Base-by-base conservation (phyloP, 1,140 invertebrate species). In the Tetragnatha versicolor region DNA sequence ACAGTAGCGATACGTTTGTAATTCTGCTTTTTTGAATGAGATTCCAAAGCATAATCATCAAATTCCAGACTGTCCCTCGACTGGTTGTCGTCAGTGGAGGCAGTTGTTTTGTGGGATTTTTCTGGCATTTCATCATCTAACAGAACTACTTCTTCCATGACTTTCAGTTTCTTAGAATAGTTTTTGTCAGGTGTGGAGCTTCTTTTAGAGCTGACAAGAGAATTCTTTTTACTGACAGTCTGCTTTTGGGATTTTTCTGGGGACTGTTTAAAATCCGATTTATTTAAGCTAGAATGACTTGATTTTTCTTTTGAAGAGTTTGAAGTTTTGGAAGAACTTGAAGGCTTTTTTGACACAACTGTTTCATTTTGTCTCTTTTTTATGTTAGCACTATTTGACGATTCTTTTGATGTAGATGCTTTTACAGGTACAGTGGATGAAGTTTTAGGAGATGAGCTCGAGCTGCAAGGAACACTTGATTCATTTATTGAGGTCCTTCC, bases 11-110 rank as follows among this genome's bases (percentile, higher is more conserved):
- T 22, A 60, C n/a, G 7, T 31, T 33, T 60, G 5, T 58, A 3
- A 17, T 27, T 22, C 42, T 17, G 14, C 6, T 17, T 51, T 0
- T 37, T 75, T 14, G 47, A 47, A 20, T 51, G 25, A 22, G 58
- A n/a, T 29, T n/a, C 9, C 17, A 63, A 35, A 61, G 61, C 58
- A 51, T 31, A 75, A 35, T 63, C 39, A 75, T 63, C 39, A 75
- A 75, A 63, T 14, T 75, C 55, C 10, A 60, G 31, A n/a, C 7
- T 10, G n/a, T 22, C 27, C 20, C 22, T 20, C 12, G 33, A 63
- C 14, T 39, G n/a, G 4, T 22, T n/a, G n/a, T n/a, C n/a, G n/a
- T n/a, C n/a, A n/a, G n/a, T n/a, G n/a, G n/a, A n/a, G n/a, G n/a
- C n/a, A n/a, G n/a, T n/a, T n/a, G n/a, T n/a, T n/a, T n/a, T n/a